Base-by-base conservation (phyloP, 1,140 invertebrate genomes). In the Sitobion miscanthi region DNA sequence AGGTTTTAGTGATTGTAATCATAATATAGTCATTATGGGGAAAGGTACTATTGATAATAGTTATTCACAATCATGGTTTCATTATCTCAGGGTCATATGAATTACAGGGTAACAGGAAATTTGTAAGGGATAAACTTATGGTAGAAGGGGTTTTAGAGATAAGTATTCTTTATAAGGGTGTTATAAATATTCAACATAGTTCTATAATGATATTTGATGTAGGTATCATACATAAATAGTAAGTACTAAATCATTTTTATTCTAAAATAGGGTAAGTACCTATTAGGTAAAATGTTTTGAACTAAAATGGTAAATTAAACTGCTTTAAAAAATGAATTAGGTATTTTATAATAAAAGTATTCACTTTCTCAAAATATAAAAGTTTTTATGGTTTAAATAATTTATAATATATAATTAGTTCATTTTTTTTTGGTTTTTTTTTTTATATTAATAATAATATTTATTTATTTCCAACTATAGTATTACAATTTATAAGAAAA, bases 1-100 rank as follows among this genome's bases (percentile, higher is more conserved):
- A 86, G 38, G 83, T 45, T 86, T 38, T 86, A 45, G 83, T 86
- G 42, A 86, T 86, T 86, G 83, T 42, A 86, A 86, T 86, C 42
- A 45, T 86, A 42, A 45, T 45, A 86, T 3, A 45, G 83, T 86
- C 42, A 42, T 45, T 45, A 45, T 45, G 3, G 83, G 42, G 42
- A 86, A 45, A 86, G 83, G 83, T 45, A 30, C 30, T 86, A 86
- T 86, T 25, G 23, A 86, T 45, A 86, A 45, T 86, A 47, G 42
- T 25, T 11, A 86, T 86, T 86, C 21, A 86, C 83, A 86, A 86
- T 47, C 23, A n/a, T 25, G 11, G 42, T 86, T 86, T 25, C 21
- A 86, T 86, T 86, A n/a, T 69, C 30, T 69, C 83, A 86, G 25
- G 62, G 62, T n/a, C 62, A 9, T 69, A n/a, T 69, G 9, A 11